Base-by-base conservation (phyloP, 2,797 vertebrate genomes). In the Gobionotothen gibberifrons region DNA sequence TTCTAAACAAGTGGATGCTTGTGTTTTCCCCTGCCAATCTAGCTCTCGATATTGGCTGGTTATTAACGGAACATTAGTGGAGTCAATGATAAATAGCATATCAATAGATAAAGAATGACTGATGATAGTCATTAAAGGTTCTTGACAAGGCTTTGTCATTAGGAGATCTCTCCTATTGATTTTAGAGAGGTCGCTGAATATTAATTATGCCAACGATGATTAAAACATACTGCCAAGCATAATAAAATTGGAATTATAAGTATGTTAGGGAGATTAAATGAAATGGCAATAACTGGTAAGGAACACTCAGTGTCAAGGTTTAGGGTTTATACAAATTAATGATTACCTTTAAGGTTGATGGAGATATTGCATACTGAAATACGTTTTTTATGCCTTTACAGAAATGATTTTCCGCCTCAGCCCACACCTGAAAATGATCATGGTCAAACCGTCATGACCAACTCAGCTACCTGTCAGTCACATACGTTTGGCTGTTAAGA, bases 141-240 rank as follows among this genome's bases (percentile, higher is more conserved):
- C 42, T 19, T 70, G 87, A 78, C 83, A 70, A 69, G 79, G 58
- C 65, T 72, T 79, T 74, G 81, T 86, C 87, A 80, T 85, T 84
- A 79, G 78, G 67, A 81, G 76, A 84, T 88, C 84, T 84, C 32
- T 71, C 67, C 64, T 69, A 91, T 89, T 78, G 89, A 92, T 92
- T 89, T 69, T 40, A 59, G 21, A 65, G 81, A 78, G 83, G 86
- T 90, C 81, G 72, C 60, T 72, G 85, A 82, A 74, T 84, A 88
- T 89, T 85, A 87, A 90, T 91, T 85, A 83, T 58, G 48, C 58
- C 51, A 64, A 82, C 66, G 79, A 78, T 81, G 82, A 87, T 86
- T 83, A 76, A 87, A 87, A 88, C 66, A 75, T 55, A 63, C 48
- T 21, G 11, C 76, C 8, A 32, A 63, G 78, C 74, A 67, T 86